phyloP scores from a whole-genome alignment of 2,113 vertebrate species.

The Cavia aperea region DNA sequence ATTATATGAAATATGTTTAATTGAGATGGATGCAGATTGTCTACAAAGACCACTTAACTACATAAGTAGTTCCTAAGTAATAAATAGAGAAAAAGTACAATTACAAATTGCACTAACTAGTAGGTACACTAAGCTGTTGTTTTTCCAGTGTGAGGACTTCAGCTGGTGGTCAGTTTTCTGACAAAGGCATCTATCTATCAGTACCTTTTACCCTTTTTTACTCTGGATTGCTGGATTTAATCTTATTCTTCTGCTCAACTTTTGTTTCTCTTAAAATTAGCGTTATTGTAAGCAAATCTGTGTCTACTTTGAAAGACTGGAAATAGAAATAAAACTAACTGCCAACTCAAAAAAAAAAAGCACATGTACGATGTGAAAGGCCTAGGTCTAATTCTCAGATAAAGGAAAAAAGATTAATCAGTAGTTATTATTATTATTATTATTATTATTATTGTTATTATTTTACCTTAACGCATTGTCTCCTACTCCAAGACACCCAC shows the following conservation, averaged over 20 bases:
- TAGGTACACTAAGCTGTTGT: neutral
- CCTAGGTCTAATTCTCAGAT: neutral
- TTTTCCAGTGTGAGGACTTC: neutral
- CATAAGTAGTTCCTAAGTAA: neutral
- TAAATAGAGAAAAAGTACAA: neutral
- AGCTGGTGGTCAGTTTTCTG: neutral
- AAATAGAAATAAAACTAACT: too few relatives aligned
- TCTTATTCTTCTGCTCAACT: neutral
- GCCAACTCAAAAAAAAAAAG: too few relatives aligned
- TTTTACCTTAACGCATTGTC: constrained; percentile 93
- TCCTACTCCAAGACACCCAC: constrained; percentile 93
- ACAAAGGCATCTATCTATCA: neutral
- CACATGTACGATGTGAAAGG: neutral
- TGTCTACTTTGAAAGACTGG: too few relatives aligned
- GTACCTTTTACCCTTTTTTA: neutral
- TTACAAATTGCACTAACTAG: neutral
- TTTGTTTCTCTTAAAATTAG: too few relatives aligned
- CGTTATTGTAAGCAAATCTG: too few relatives aligned
- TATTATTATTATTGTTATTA: neutral
- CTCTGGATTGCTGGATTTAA: neutral
- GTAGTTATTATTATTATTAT: neutral
- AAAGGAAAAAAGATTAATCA: neutral
- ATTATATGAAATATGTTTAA: neutral
- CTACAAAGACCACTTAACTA: neutral
- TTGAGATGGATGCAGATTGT: neutral